Evolutionary conservation across 2,888 invertebrate species (phyloP), one percentile per base, ranked within the genome.

Genomic region (Tipula lateralis): DNA sequence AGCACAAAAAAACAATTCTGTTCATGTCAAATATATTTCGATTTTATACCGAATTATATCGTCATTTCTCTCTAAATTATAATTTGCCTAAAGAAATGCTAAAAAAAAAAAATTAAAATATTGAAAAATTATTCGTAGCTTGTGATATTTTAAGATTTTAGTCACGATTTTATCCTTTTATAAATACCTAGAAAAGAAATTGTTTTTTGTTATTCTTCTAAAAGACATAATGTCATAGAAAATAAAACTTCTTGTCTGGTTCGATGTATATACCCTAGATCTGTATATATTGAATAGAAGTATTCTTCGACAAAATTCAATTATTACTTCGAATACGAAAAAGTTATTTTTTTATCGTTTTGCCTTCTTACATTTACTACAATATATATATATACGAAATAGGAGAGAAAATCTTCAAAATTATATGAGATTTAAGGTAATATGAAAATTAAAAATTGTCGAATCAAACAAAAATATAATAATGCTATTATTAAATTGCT

Each of bases 271-370:
- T 9, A 50, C 50, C 19, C 13, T 1, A n/a, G n/a, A n/a, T n/a
- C n/a, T n/a, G n/a, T n/a, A n/a, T n/a, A n/a, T 66, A 66, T 66
- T 66, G 66, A 66, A 66, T 66, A 66, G 24, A 66, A 66, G 66
- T 66, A 66, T 66, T 66, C 24, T 66, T 66, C 66, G 66, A 66
- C 66, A 66, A 66, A 66, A 66, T 66, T 66, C 66, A 66, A 66
- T 66, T 66, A 66, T 66, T 66, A 24, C 9, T 66, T 66, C 19
- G 66, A 66, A 24, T 9, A 9, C 19, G 24, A 13, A 24, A 66
- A 24, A 66, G 16, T 24, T 66, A 24, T 24, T 1, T 24, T 66
- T 66, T 66, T 66, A 12, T 66, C 66, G 24, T 66, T 66, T 66
- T 66, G n/a, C 66, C 7, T 66, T 66, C 66, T n/a, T n/a, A n/a